These are phyloP conservation scores for Amphimedon queenslandica DNA, from an alignment of 37 sponge, comb jelly and placozoan species.

Conservation along the genomic window DNA sequence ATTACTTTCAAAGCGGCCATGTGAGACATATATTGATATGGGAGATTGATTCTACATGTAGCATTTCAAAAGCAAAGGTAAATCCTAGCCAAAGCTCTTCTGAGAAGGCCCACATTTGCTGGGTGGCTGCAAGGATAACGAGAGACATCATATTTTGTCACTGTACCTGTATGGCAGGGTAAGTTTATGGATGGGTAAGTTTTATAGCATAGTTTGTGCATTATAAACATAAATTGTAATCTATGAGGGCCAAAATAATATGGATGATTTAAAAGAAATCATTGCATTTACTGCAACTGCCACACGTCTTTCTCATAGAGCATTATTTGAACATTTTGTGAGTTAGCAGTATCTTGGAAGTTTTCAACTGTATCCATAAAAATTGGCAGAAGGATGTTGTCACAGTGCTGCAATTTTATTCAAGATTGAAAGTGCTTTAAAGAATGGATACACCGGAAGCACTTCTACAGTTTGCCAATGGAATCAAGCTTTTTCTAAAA, in stretches of 20 bases:
- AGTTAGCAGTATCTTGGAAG: too few species aligned
- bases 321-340: too few species aligned
- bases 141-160: not conserved
- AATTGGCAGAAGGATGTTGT: not conserved
- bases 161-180: conserved; percentile 9
- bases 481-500: not conserved
- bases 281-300: too few species aligned
- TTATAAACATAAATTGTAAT: too few species aligned
- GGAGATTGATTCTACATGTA: not conserved
- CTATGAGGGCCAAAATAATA: too few species aligned
- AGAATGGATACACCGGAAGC: not conserved
- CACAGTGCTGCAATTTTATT: not conserved
- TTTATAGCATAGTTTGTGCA: not conserved
- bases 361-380: not conserved
- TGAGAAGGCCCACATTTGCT: not conserved
- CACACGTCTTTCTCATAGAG: too few species aligned
- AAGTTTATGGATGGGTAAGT: not conserved
- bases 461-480: not conserved
- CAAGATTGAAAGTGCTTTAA: not conserved
- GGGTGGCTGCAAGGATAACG: not conserved
- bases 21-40: not conserved
- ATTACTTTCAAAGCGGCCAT: conserved; percentile 2
- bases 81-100: conserved; percentile 3
- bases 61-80: not conserved
- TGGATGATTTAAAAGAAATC: too few species aligned